These are phyloP conservation scores for Notolepis coatsorum DNA, from an alignment of 2,797 vertebrate species.

Conservation along the genomic window DNA sequence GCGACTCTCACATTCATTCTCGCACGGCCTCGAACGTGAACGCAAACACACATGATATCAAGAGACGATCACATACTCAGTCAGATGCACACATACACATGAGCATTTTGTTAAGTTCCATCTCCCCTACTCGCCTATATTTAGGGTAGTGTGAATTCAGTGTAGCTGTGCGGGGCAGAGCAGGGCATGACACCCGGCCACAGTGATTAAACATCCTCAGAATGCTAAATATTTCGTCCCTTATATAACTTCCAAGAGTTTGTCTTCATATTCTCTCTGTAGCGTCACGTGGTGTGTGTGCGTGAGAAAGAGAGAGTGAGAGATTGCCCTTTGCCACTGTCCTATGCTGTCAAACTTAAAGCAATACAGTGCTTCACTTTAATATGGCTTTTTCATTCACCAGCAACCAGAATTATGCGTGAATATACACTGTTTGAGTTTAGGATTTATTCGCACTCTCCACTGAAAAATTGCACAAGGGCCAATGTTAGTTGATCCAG, in stretches of 20 bases:
- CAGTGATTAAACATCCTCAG: constrained; percentile 33
- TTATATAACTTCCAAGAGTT: constrained; percentile 38
- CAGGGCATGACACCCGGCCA: constrained; percentile 23
- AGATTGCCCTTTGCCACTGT: constrained; percentile 16
- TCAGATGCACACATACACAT: not conserved
- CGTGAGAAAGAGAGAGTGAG: constrained; percentile 16
- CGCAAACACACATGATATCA: constrained; percentile 6
- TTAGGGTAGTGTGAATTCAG: too few relatives aligned
- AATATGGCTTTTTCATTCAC: too few relatives aligned
- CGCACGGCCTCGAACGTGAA: not conserved
- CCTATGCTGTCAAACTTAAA: too few relatives aligned
- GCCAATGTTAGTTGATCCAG: too few relatives aligned
- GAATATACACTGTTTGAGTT: too few relatives aligned
- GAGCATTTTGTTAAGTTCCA: constrained; percentile 23
- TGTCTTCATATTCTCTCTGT: constrained; percentile 10
- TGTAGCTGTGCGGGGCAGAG: constrained; percentile 35
- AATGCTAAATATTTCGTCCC: constrained; percentile 56
- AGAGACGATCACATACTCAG: too few relatives aligned
- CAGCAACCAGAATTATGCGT: too few relatives aligned
- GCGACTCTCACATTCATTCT: constrained; percentile 11
- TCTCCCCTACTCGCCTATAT: constrained; percentile 22
- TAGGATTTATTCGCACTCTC: too few relatives aligned
- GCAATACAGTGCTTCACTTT: too few relatives aligned
- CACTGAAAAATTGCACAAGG: too few relatives aligned
- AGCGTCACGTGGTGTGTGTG: constrained; percentile 18